Evolutionary conservation across 2,113 vertebrate species (phyloP).

Genomic region (Merops nubicus): DNA sequence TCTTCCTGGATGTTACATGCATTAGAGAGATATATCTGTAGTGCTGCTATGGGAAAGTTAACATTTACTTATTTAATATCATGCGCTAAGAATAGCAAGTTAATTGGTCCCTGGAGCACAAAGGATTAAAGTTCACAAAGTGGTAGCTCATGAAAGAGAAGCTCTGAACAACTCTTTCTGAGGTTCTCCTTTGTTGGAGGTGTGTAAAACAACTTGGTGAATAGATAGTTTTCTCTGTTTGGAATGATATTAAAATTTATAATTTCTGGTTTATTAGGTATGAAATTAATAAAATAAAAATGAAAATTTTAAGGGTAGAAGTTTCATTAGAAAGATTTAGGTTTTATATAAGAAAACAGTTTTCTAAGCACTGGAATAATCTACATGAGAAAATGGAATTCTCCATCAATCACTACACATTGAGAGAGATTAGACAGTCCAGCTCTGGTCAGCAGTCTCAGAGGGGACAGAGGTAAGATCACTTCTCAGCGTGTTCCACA

Average conservation of each 20-base stretch:
- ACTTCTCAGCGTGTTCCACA: background rate
- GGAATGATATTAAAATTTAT: background rate
- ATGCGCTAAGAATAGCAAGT: conserved; percentile 11
- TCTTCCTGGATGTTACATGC: background rate
- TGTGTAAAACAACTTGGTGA: background rate
- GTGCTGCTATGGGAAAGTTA: background rate
- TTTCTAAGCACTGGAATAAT: background rate
- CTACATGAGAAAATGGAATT: background rate
- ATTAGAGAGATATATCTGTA: background rate
- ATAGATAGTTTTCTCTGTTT: background rate
- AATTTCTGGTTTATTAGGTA: background rate
- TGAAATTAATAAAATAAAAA: background rate
- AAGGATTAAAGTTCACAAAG: background rate
- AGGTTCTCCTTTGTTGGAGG: background rate
- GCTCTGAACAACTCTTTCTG: background rate
- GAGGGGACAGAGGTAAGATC: background rate
- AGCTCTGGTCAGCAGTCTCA: background rate
- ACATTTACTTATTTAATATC: conserved; percentile 11
- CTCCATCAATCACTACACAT: background rate
- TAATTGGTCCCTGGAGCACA: background rate
- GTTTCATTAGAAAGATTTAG: background rate
- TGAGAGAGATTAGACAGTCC: background rate
- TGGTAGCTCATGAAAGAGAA: background rate
- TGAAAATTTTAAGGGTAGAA: background rate
- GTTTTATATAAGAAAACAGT: background rate